Evolutionary conservation across 2,888 invertebrate genomes (phyloP), one percentile per base, ranked within the genome.

Genomic region (Orthosia incerta): DNA sequence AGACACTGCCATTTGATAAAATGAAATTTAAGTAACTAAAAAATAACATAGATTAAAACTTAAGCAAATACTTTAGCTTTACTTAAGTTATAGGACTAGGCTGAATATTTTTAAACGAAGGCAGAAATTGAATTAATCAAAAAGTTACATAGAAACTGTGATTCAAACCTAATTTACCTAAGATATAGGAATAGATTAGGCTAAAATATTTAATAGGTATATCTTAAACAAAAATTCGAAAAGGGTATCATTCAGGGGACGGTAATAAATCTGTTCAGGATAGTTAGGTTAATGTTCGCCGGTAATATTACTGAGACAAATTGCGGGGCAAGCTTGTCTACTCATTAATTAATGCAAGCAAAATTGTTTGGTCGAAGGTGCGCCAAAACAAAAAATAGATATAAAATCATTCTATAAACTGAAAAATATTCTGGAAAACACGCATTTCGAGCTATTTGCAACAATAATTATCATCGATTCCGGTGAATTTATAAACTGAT

Each of bases 261-360:
- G 18, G 0, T 50, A n/a, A 50, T n/a, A n/a, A 39, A 39, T 39
- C 39, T 39, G 1, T 39, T 39, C 39, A 9, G 9, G 3, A n/a
- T 56, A 50, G 15, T 50, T 67, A 51, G n/a, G 15, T 48, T 72
- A 4, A 48, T 15, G 7, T 23, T 12, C 18, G 31, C 46, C 18
- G 13, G 31, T 60, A 48, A 55, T 20, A 45, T 20, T 50, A 73
- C 76, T 18, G 55, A 76, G 76, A 56, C 16, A 65, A 39, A 15
- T 64, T 66, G 39, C 20, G 15, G 26, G 39, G 26, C 26, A 26
- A 66, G 50, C 50, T 64, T 76, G 56, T 26, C n/a, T 45, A 57
- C 45, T 20, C 9, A 56, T 66, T 31, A 76, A 56, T 66, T 31
- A 76, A n/a, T 2, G n/a, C 16, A 31, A 31, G 3, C 3, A 7